Percentiles rank a stretch among this genome's conserved stretches.
Conservation (phyloP, 2,888 invertebrate genomes). For the Drosophila niveifrons region DNA sequence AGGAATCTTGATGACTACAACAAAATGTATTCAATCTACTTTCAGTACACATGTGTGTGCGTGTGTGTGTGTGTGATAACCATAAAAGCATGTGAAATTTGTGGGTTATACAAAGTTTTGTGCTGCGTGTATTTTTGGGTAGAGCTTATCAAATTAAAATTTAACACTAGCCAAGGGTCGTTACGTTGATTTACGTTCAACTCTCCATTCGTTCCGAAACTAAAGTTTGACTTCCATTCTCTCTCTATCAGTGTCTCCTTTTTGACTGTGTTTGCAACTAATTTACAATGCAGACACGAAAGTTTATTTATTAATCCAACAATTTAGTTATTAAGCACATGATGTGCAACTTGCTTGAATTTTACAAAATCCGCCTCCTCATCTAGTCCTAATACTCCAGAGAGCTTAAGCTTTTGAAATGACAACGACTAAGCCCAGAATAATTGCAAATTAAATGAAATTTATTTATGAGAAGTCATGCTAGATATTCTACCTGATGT, state of each 20-base stretch:
- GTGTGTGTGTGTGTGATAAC: not conserved
- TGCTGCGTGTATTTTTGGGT: slow-evolving; percentile 12
- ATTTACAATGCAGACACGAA: slow-evolving; percentile 37
- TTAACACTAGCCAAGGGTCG: slow-evolving; percentile 37
- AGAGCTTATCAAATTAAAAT: slow-evolving; percentile 51
- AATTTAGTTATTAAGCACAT: slow-evolving; percentile 62
- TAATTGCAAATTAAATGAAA: slow-evolving; percentile 72
- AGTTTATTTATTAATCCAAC: slow-evolving; percentile 67
- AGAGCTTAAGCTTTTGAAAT: slow-evolving; percentile 27
- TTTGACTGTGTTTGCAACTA: slow-evolving; percentile 18
- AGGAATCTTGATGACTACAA: slow-evolving; percentile 41
- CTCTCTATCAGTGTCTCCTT: not conserved
- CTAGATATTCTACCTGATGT: not conserved
- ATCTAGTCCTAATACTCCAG: slow-evolving; percentile 23
- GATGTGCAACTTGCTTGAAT: not conserved
- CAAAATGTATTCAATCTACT: slow-evolving; percentile 31
- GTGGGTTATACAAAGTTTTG: slow-evolving; percentile 8
- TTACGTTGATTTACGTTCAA: slow-evolving; percentile 41
- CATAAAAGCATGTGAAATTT: slow-evolving; percentile 4
- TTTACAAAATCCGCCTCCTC: not conserved
- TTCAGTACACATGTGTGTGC: not conserved
- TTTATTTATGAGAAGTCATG: slow-evolving; percentile 14
- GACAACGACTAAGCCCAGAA: slow-evolving; percentile 53
- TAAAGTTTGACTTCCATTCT: slow-evolving; percentile 27
- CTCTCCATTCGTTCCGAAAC: not conserved